Conservation (phyloP, 2,797 vertebrate species). For the Uromys caudimaculatus region DNA sequence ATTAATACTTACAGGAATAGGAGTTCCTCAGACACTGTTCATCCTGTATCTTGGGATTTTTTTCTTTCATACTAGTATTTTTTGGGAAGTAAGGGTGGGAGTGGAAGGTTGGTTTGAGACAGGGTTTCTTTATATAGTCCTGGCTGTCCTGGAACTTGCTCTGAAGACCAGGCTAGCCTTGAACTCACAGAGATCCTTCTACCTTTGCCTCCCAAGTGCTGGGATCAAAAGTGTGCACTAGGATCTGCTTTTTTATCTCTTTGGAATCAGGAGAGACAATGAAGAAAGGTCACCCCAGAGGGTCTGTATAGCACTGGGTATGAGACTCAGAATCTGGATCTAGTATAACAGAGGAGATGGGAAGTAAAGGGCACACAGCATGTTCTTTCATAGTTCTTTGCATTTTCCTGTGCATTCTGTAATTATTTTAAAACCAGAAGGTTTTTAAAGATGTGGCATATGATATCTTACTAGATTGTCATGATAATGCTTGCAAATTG, state of each 20-base stretch:
- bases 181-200: not conserved
- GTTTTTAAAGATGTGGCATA: not conserved
- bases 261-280: not conserved
- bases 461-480: not conserved
- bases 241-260: not conserved
- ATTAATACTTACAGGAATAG: not conserved
- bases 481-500: not conserved
- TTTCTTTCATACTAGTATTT: not conserved
- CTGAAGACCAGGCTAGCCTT: not conserved
- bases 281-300: not conserved
- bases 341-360: too few relatives aligned
- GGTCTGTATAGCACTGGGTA: not conserved
- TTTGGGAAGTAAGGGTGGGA: too few relatives aligned
- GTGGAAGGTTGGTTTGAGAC: not conserved
- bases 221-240: not conserved
- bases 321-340: not conserved
- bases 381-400: not conserved
- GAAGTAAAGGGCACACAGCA: not conserved
- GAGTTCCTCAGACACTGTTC: not conserved
- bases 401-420: not conserved
- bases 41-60: not conserved
- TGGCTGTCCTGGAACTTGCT: not conserved
- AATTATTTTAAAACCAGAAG: slow-evolving; percentile 46
- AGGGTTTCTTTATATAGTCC: not conserved
- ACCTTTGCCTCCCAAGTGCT: not conserved